Conservation (phyloP, 2,797 vertebrate species). For the Psittacula echo region DNA sequence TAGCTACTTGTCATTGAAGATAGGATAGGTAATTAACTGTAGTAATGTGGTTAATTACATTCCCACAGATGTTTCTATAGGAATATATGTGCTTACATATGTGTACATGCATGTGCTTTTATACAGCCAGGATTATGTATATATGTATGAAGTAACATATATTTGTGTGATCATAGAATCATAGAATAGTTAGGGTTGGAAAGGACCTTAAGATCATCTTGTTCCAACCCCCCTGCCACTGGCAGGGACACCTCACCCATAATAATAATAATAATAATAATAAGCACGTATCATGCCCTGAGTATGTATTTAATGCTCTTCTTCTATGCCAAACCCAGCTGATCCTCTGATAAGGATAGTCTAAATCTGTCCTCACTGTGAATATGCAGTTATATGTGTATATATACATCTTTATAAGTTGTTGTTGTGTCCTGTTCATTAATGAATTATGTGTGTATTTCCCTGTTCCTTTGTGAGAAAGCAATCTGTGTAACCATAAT, state of each 20-base stretch:
- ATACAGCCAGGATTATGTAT: not conserved
- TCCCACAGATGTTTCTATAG: not conserved
- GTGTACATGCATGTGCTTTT: not conserved
- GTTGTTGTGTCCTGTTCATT: not conserved
- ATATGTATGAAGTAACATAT: not conserved
- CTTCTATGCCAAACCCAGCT: not conserved
- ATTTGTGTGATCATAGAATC: not conserved
- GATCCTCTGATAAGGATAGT: not conserved
- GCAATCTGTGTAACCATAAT: not conserved
- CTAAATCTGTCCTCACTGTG: not conserved
- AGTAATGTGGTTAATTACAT: not conserved
- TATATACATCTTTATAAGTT: rapidly evolving
- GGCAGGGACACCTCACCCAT: not conserved
- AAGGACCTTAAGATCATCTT: not conserved
- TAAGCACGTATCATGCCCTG: not conserved
- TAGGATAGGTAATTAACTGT: not conserved
- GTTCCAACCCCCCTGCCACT: not conserved
- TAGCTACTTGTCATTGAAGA: not conserved
- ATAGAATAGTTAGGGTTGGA: not conserved
- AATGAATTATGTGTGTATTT: not conserved
- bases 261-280: not conserved
- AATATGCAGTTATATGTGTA: not conserved
- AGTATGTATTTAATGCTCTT: not conserved
- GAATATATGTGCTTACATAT: not conserved
- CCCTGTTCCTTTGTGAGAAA: not conserved